Evolutionary conservation across 2,113 vertebrate species (phyloP).

Genomic region (Brevimyrus niger): DNA sequence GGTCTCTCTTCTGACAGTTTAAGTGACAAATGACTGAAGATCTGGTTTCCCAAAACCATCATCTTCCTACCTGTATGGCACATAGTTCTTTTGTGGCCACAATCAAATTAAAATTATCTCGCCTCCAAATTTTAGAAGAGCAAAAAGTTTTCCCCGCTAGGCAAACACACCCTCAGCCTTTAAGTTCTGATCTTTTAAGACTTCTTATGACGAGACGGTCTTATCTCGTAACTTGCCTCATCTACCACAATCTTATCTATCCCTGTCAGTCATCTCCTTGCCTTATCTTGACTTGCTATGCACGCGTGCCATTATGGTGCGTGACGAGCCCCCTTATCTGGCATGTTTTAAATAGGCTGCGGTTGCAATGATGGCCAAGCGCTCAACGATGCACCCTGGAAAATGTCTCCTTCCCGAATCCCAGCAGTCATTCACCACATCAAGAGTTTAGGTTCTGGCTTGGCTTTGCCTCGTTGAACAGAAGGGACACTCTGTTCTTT

Average conservation of each 20-base stretch:
- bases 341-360: neutral
- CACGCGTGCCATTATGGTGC: neutral
- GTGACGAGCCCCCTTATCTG: neutral
- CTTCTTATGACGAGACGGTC: neutral
- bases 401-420: neutral
- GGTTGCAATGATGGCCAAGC: neutral
- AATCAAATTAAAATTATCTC: neutral
- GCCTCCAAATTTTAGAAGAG: neutral
- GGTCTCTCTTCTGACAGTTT: neutral
- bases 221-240: neutral
- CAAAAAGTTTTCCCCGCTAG: neutral
- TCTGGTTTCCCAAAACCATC: neutral
- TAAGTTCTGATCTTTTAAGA: conserved; percentile 2
- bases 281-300: neutral
- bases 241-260: neutral
- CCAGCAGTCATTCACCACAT: neutral
- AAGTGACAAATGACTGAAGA: neutral
- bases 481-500: neutral
- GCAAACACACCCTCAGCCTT: neutral
- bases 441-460: neutral
- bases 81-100: neutral
- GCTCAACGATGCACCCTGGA: neutral
- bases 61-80: neutral
- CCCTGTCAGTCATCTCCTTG: neutral
- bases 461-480: neutral